Conservation (phyloP, 2,888 invertebrate species). For the Ctenicera cuprea region DNA sequence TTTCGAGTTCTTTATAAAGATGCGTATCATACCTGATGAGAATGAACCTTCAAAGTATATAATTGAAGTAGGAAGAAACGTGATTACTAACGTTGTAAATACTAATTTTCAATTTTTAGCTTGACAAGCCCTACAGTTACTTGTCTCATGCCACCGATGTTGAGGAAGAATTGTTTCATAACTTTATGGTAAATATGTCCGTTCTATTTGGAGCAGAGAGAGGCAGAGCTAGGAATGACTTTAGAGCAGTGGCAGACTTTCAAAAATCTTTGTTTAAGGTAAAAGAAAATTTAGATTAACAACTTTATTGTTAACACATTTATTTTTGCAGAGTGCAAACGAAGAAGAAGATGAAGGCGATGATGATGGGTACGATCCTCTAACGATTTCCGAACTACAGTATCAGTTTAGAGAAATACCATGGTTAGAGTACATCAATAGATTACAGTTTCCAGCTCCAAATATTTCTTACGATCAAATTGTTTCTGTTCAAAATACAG, state of each 20-base stretch:
- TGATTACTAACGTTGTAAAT: slow-evolving; percentile 25
- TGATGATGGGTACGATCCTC: slow-evolving; percentile 58
- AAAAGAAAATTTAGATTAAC: slow-evolving; percentile 30
- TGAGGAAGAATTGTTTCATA: slow-evolving; percentile 37
- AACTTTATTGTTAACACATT: not conserved
- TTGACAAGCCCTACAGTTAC: not conserved
- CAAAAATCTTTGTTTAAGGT: slow-evolving; percentile 66
- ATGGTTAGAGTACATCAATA: slow-evolving; percentile 68
- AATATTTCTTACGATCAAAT: slow-evolving; percentile 65
- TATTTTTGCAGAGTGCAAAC: slow-evolving; percentile 23
- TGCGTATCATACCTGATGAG: slow-evolving; percentile 63
- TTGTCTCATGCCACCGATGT: not conserved
- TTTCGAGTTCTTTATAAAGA: slow-evolving; percentile 66
- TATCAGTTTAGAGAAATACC: slow-evolving; percentile 69
- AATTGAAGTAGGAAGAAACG: slow-evolving; percentile 63
- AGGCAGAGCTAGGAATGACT: slow-evolving; percentile 62
- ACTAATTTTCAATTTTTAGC: slow-evolving; percentile 33
- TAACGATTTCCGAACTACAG: slow-evolving; percentile 74
- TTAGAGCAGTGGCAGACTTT: slow-evolving; percentile 65
- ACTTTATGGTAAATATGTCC: slow-evolving; percentile 67
- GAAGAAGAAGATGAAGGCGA: slow-evolving; percentile 45
- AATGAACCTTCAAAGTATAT: slow-evolving; percentile 63
- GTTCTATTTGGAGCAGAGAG: slow-evolving; percentile 63
- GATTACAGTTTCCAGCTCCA: slow-evolving; percentile 61
- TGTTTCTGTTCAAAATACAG: slow-evolving; percentile 63